These are phyloP conservation scores for Irena cyanogastra DNA, from an alignment of 2,113 vertebrate species.

Conservation along the genomic window DNA sequence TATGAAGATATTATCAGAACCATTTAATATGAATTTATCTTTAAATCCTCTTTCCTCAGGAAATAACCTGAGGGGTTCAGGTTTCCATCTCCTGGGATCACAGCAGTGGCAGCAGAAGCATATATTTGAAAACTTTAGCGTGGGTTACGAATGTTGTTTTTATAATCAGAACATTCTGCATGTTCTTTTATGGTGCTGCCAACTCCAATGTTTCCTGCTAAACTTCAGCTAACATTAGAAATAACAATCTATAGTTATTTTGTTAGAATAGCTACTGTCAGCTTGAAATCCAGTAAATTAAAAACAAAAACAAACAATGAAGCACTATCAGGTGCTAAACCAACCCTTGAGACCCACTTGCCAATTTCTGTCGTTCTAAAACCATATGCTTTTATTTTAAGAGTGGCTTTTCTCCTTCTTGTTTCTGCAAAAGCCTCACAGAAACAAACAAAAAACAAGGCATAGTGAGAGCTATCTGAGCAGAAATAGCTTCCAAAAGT, in stretches of 20 bases:
- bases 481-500: neutral
- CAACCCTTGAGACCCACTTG: neutral
- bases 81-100: neutral
- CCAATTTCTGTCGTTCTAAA: neutral
- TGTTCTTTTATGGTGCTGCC: neutral
- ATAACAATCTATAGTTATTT: neutral
- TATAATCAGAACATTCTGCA: neutral
- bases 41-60: slow-evolving; percentile 15
- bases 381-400: neutral
- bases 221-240: slow-evolving; percentile 16
- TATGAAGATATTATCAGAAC: slow-evolving; percentile 1
- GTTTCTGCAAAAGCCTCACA: neutral
- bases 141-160: neutral
- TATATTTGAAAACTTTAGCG: neutral
- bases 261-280: slow-evolving; percentile 1
- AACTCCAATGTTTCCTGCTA: neutral
- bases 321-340: slow-evolving; percentile 24
- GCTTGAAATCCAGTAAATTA: slow-evolving; percentile 3
- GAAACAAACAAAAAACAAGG: neutral
- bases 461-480: neutral
- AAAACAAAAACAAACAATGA: slow-evolving; percentile 6
- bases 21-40: neutral
- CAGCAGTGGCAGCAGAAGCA: neutral
- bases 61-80: slow-evolving; percentile 9
- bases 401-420: neutral